phyloP scores from a whole-genome alignment of 2,888 invertebrate species.

The Ptychoptera albimana region DNA sequence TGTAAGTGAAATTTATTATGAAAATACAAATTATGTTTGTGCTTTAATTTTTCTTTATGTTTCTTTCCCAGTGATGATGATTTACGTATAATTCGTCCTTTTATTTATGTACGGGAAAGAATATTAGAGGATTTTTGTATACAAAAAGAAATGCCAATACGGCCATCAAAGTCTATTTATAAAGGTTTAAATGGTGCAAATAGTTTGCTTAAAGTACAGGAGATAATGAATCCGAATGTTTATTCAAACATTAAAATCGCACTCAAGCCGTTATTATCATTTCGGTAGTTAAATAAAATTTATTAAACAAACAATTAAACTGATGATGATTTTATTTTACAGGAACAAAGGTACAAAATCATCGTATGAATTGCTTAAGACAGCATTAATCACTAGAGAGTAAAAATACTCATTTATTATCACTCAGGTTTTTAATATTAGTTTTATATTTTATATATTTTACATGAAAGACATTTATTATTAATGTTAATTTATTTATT shows the following conservation, averaged over 20 bases:
- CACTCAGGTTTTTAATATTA: too few species aligned
- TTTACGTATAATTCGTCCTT: conserved; percentile 69
- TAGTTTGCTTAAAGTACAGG: conserved; percentile 13
- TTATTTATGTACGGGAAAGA: conserved; percentile 70
- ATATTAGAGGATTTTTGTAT: conserved; percentile 12
- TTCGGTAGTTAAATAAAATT: conserved; percentile 7
- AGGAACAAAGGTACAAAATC: conserved; percentile 10
- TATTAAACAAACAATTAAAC: neutral
- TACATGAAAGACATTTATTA: too few species aligned
- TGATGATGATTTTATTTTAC: neutral
- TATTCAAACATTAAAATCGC: conserved; percentile 14
- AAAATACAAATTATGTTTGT: neutral
- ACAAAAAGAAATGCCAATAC: conserved; percentile 11
- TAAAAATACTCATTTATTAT: conserved; percentile 2
- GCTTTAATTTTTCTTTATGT: neutral
- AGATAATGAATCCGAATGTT: conserved; percentile 12
- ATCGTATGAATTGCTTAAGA: conserved; percentile 10
- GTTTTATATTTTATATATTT: too few species aligned
- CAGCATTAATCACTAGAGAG: conserved; percentile 9
- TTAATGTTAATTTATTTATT: too few species aligned
- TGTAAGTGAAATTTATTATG: conserved; percentile 30
- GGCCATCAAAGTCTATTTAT: conserved; percentile 11
- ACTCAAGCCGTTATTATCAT: conserved; percentile 11
- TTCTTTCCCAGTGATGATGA: conserved; percentile 49
- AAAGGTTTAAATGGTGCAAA: conserved; percentile 10